Percentiles rank a stretch among this genome's conserved stretches.
Conservation (phyloP, 2,797 vertebrate genomes). For the Coluber constrictor region DNA sequence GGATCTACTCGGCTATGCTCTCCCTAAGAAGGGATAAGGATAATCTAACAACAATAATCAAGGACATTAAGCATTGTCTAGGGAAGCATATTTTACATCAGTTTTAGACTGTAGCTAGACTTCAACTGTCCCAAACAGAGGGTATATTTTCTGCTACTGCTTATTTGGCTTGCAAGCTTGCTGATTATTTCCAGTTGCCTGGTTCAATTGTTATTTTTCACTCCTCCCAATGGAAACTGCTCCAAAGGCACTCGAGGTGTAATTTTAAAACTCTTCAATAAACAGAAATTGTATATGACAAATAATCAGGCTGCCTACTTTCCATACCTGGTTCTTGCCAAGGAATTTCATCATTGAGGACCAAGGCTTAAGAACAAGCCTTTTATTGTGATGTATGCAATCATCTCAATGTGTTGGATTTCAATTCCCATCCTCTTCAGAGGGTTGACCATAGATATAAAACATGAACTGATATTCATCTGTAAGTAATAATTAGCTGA, state of each 20-base stretch:
- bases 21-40: constrained; percentile 37
- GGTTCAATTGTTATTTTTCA: constrained; percentile 36
- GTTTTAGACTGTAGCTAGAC: constrained; percentile 17
- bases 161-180: constrained; percentile 19
- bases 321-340: not conserved
- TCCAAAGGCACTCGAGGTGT: constrained; percentile 11
- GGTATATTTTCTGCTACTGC: constrained; percentile 27
- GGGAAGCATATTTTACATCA: constrained; percentile 44
- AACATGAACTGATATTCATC: not conserved
- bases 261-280: constrained; percentile 39
- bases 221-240: constrained; percentile 50
- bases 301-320: constrained; percentile 30
- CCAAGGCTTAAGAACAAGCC: not conserved
- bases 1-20: constrained; percentile 40
- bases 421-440: not conserved
- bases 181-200: constrained; percentile 41
- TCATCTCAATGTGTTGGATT: not conserved
- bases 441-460: not conserved
- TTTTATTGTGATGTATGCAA: not conserved
- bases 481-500: not conserved
- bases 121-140: constrained; percentile 33
- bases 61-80: not conserved
- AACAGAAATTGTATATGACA: constrained; percentile 33
- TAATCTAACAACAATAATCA: constrained; percentile 43
- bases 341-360: not conserved